Base-by-base conservation (phyloP, 2,113 vertebrate genomes). In the Prochilodus magdalenae region DNA sequence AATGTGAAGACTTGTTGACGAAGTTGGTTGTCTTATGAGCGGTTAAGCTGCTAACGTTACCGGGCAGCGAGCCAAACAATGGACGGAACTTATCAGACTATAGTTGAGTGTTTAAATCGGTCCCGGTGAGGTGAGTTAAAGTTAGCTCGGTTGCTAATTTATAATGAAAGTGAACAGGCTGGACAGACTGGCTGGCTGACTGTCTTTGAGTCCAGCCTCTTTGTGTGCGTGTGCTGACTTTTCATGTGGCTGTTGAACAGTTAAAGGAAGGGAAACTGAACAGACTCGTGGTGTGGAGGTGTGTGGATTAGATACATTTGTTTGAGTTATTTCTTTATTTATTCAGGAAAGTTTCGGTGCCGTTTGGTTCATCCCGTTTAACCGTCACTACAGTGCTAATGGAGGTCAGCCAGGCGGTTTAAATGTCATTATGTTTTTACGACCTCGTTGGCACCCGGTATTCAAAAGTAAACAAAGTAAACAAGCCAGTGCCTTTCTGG, bases 371-470 rank as follows among this genome's bases (percentile, higher is more conserved):
- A 18, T 65, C 24, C 7, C 7, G 16, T 14, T 51, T 51, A 59
- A 65, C 36, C 22, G 65, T 36, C 65, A 22, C 16, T 36, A 12
- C 65, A 30, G 63, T 44, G 40, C 40, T 44, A 44, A 44, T 44
- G 40, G 40, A 44, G 11, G 40, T 44, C 40, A 44, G 65, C 16
- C 7, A n/a, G n/a, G n/a, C n/a, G 36, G 29, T 67, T 22, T 67
- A 67, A 67, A 67, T 67, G 30, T 36, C 29, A 67, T 22, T 67
- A 36, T 18, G 30, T 40, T 36, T 57, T 67, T 67, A 67, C 18
- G 65, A 67, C 65, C 65, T 20, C 24, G 65, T 36, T 36, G 22
- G 15, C 30, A 36, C 20, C 18, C 18, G 30, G 7, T 20, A n/a
- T 67, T 36, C 18, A 67, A 36, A 67, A 67, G 20, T 36, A 22